Evolutionary conservation across 1,140 invertebrate species (phyloP).

Genomic region (Drosophila melanica): DNA sequence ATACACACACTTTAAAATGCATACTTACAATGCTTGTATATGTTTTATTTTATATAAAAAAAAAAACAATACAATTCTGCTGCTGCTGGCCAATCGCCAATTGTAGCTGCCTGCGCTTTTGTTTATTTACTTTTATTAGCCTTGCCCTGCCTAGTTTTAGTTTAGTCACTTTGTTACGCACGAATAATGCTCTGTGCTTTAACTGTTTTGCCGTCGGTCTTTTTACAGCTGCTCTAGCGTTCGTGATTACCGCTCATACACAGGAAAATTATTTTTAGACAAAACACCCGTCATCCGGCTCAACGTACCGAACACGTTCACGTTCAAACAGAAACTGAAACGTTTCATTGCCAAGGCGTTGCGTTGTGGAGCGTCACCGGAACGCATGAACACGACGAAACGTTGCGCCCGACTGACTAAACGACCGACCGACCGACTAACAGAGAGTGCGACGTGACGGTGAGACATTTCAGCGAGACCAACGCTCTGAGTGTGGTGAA

Average conservation of each 20-base stretch:
- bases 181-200: slow-evolving; percentile 25
- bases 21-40: slow-evolving; percentile 23
- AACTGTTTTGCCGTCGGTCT: slow-evolving; percentile 68
- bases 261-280: neutral
- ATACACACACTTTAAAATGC: neutral
- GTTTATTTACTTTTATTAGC: slow-evolving; percentile 57
- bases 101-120: slow-evolving; percentile 23
- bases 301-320: slow-evolving; percentile 22
- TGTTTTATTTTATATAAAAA: slow-evolving; percentile 5
- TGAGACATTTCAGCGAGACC: slow-evolving; percentile 48
- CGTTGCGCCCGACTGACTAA: slow-evolving; percentile 25
- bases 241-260: slow-evolving; percentile 29
- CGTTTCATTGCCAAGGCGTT: slow-evolving; percentile 55
- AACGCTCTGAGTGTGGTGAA: slow-evolving; percentile 56
- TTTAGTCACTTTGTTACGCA: slow-evolving; percentile 47
- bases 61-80: slow-evolving; percentile 13
- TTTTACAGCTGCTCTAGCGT: slow-evolving; percentile 36
- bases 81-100: slow-evolving; percentile 15
- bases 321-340: slow-evolving; percentile 49
- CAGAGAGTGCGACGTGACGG: slow-evolving; percentile 8
- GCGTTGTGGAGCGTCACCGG: slow-evolving; percentile 31
- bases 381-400: slow-evolving; percentile 40
- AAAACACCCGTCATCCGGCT: neutral
- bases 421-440: slow-evolving; percentile 8
- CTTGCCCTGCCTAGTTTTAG: slow-evolving; percentile 1